Evolutionary conservation across 2,888 invertebrate genomes (phyloP).

Genomic region (Dryobotodes eremita): DNA sequence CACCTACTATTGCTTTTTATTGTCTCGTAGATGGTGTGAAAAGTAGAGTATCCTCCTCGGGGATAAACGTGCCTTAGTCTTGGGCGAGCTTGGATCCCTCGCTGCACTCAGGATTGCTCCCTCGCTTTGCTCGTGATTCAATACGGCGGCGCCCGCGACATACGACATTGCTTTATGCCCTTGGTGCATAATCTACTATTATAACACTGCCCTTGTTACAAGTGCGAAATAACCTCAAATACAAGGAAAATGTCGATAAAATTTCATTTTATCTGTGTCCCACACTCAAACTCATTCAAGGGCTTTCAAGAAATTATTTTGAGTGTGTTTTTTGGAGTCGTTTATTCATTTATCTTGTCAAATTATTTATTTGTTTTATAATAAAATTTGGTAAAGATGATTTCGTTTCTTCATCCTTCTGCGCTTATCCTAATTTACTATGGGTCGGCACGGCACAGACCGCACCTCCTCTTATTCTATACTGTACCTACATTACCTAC

Average conservation of each 20-base stretch:
- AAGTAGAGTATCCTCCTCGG: background rate
- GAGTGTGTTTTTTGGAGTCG: no score
- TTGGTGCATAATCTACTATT: no score
- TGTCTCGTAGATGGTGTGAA: background rate
- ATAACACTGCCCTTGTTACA: slow-evolving; percentile 39
- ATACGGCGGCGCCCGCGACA: no score
- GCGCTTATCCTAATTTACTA: background rate
- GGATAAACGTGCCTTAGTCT: background rate
- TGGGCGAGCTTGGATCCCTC: no score
- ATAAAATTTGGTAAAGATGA: background rate
- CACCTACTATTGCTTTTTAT: background rate
- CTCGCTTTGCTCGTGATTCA: no score
- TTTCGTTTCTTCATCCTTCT: background rate
- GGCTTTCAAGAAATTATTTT: background rate
- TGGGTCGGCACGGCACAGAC: background rate
- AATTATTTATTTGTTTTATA: background rate
- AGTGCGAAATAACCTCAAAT: slow-evolving; percentile 16
- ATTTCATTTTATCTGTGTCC: slow-evolving; percentile 26
- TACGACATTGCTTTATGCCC: no score
- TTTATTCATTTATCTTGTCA: background rate
- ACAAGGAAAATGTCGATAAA: slow-evolving; percentile 39
- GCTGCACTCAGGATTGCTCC: background rate
- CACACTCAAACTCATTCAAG: slow-evolving; percentile 5
- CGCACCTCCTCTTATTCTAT: background rate
- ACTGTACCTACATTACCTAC: background rate